Base-by-base conservation (phyloP, 2,113 vertebrate species). In the Centrocercus urophasianus region DNA sequence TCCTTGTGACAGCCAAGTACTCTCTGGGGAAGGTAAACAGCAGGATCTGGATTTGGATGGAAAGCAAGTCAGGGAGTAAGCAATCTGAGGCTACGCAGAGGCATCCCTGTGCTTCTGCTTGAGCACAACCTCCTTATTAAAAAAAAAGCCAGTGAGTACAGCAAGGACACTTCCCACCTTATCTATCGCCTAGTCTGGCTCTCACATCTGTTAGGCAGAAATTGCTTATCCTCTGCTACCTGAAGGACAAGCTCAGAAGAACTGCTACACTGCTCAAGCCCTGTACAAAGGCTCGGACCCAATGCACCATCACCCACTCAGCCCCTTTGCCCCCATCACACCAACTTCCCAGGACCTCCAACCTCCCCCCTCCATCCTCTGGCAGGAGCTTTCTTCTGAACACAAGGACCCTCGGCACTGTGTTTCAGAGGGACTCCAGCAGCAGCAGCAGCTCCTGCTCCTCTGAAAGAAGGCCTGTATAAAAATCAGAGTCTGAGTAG, bases 131-230 rank as follows among this genome's bases (percentile, higher is more conserved):
- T 0, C 25, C 25, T 43, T 69, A 76, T 4, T 74, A 10, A 50
- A 32, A 89, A 88, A 88, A 86, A 74, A 45, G 60, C 4, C 25
- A 20, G 8, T 4, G n/a, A 40, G 0, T 57, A 63, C 28, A 76
- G 30, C 1, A 8, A 30, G 11, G 30, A 70, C 52, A 5, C 18
- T 75, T 82, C 25, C 75, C 36, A 61, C 18, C 18, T 42, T 75
- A 47, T 0, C 0, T 73, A 83, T 82, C 40, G 92, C 20, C 43
- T 9, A 3, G 22, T 59, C 36, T 10, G 3, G 43, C 34, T 89
- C 57, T 57, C 28, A 45, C 38, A 64, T 0, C 1, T 32, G 45
- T 43, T 10, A 70, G 40, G 73, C 73, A 73, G 56, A 60, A 36
- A 30, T 27, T 76, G 87, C 36, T 75, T 57, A 87, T 54, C 27